Conservation (phyloP, 2,797 vertebrate genomes). For the Sparus aurata region DNA sequence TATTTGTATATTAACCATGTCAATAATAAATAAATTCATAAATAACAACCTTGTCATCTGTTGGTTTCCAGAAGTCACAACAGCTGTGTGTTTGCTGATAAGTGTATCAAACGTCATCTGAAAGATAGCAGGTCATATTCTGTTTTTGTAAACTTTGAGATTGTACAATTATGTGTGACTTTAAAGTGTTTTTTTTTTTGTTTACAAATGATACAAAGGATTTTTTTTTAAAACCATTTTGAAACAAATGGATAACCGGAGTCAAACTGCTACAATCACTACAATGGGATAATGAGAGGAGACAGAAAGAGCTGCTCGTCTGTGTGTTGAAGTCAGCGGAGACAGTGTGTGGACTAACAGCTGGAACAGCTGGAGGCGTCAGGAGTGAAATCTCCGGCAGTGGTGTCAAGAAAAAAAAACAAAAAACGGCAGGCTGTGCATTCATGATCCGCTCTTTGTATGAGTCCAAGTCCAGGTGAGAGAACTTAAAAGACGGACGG, state of each 20-base stretch:
- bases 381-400: constrained; percentile 42
- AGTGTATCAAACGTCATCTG: constrained; percentile 42
- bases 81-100: constrained; percentile 25
- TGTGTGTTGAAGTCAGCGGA: constrained; percentile 3
- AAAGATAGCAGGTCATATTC: constrained; percentile 21
- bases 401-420: constrained; percentile 15
- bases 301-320: constrained; percentile 21
- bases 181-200: constrained; percentile 25
- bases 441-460: background rate
- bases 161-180: constrained; percentile 30
- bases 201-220: constrained; percentile 57
- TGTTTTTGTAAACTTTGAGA: constrained; percentile 61
- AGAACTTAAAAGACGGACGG: background rate
- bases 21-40: constrained; percentile 58
- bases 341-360: constrained; percentile 3
- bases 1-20: constrained; percentile 58
- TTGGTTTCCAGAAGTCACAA: constrained; percentile 23
- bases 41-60: constrained; percentile 51
- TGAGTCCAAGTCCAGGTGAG: background rate
- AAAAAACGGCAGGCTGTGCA: background rate
- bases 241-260: constrained; percentile 64
- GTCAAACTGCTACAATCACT: constrained; percentile 46
- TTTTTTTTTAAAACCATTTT: constrained; percentile 52
- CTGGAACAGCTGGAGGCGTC: constrained; percentile 22
- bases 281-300: constrained; percentile 2